Evolutionary conservation across 2,797 vertebrate genomes (phyloP).

Genomic region (Squalus acanthias): DNA sequence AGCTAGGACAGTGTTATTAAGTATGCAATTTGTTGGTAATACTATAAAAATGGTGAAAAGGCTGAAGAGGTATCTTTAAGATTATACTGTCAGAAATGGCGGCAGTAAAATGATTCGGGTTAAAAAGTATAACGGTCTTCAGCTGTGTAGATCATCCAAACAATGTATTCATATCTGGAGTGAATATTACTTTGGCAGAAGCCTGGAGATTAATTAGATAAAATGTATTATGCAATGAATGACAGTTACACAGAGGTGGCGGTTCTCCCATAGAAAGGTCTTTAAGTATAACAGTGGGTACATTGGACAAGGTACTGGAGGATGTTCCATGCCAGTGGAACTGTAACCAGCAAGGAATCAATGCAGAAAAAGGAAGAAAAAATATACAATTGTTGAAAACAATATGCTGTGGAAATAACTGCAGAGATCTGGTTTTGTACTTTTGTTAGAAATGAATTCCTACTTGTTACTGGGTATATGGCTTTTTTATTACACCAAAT

Average conservation of each 20-base stretch:
- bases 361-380: not conserved
- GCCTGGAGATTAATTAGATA: too few relatives aligned
- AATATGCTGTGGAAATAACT: not conserved
- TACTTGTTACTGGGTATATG: not conserved
- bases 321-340: too few relatives aligned
- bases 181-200: too few relatives aligned
- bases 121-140: too few relatives aligned
- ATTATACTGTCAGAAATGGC: not conserved
- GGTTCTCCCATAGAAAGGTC: too few relatives aligned
- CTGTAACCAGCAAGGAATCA: not conserved
- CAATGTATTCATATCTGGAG: too few relatives aligned
- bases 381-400: not conserved
- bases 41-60: not conserved
- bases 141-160: too few relatives aligned
- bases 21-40: not conserved
- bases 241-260: too few relatives aligned
- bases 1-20: not conserved
- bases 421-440: not conserved
- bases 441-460: not conserved
- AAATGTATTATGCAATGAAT: too few relatives aligned
- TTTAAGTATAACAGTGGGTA: too few relatives aligned
- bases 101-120: too few relatives aligned
- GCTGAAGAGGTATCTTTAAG: not conserved
- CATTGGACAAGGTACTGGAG: too few relatives aligned
- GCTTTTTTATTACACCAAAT: not conserved